These are phyloP conservation scores for Hyppa rectilinea DNA, from an alignment of 2,888 invertebrate genomes.

Conservation along the genomic window DNA sequence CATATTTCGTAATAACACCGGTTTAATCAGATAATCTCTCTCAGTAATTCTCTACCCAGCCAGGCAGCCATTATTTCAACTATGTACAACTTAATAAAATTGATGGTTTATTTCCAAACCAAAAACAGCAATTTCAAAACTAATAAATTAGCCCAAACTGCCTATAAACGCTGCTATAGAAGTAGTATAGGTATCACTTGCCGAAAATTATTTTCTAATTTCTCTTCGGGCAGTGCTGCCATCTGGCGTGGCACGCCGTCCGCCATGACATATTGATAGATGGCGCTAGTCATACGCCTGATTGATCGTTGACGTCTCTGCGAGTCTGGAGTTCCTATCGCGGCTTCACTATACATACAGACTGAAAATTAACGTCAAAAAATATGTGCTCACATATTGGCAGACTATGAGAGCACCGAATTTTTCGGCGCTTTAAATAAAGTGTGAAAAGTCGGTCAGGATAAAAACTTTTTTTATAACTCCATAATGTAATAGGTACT, in stretches of 20 bases:
- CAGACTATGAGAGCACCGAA: constrained; percentile 10
- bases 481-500: neutral
- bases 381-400: constrained; percentile 46
- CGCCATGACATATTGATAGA: constrained; percentile 87
- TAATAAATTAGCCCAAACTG: constrained; percentile 49
- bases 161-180: constrained; percentile 50
- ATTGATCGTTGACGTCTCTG: constrained; percentile 87
- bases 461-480: constrained; percentile 11
- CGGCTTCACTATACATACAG: constrained; percentile 52
- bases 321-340: constrained; percentile 71
- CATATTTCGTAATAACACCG: constrained; percentile 24
- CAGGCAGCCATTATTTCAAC: constrained; percentile 38
- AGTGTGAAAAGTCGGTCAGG: constrained; percentile 15
- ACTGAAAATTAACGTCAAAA: constrained; percentile 57
- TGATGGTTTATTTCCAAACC: constrained; percentile 35
- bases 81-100: constrained; percentile 48
- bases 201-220: constrained; percentile 88
- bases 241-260: constrained; percentile 83
- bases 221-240: constrained; percentile 83
- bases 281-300: constrained; percentile 85
- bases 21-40: constrained; percentile 30
- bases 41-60: constrained; percentile 7
- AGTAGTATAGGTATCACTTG: constrained; percentile 67
- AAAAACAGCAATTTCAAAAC: constrained; percentile 31
- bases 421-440: constrained; percentile 14